phyloP scores from a whole-genome alignment of 2,797 vertebrate genomes.

The Sebastes goodei region DNA sequence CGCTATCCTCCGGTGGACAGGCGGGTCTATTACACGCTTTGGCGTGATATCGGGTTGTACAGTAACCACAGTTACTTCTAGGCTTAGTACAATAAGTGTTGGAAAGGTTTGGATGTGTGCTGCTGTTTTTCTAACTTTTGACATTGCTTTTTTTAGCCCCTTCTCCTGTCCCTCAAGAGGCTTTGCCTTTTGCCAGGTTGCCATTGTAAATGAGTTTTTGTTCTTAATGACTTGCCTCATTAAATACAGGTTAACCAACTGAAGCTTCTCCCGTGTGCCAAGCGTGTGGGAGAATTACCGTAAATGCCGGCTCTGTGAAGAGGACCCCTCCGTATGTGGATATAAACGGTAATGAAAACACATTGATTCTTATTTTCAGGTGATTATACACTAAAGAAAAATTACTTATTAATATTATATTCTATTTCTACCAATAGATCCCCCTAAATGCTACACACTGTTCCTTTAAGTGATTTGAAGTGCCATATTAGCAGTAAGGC shows the following conservation, averaged over 20 bases:
- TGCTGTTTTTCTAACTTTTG: no score
- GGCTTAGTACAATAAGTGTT: not conserved
- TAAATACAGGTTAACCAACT: no score
- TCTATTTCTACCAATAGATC: not conserved
- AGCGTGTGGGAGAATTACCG: no score
- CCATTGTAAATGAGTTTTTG: no score
- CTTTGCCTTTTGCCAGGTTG: no score
- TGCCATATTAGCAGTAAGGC: not conserved
- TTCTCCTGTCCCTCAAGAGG: not conserved
- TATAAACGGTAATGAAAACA: not conserved
- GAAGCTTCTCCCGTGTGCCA: no score
- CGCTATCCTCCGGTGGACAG: no score
- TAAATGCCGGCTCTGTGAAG: no score
- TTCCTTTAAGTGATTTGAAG: not conserved
- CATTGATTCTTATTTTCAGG: not conserved
- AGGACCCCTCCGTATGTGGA: not conserved
- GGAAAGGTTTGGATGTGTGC: no score
- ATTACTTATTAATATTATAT: not conserved
- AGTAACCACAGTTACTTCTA: not conserved
- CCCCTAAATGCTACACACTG: not conserved
- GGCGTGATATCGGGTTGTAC: no score
- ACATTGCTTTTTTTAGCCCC: not conserved
- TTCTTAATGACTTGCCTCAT: no score
- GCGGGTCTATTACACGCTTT: no score
- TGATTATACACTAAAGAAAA: not conserved